Conservation (phyloP, 2,113 vertebrate genomes). For the Spea bombifrons region DNA sequence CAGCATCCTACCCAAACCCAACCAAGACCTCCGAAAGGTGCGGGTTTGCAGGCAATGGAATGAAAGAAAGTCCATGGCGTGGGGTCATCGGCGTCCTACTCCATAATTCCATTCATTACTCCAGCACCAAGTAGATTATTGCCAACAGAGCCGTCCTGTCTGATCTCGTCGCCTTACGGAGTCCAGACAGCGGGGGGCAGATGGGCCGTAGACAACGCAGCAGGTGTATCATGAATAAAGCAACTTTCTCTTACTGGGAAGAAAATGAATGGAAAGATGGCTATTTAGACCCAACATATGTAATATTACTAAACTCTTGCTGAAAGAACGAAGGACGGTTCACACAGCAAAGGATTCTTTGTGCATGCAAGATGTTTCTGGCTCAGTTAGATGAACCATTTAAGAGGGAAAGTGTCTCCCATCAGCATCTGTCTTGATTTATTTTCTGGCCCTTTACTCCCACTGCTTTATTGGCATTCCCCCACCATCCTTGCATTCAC, state of each 20-base stretch:
- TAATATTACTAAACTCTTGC: background rate
- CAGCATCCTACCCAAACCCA: no score
- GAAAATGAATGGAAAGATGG: background rate
- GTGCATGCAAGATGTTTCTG: background rate
- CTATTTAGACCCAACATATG: background rate
- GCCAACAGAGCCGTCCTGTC: constrained; percentile 35
- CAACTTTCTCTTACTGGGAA: constrained; percentile 25
- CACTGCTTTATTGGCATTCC: constrained; percentile 8
- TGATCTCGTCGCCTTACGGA: background rate
- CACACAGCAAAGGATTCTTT: background rate
- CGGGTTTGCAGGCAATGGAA: no score
- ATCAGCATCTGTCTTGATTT: background rate
- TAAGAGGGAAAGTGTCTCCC: constrained; percentile 5
- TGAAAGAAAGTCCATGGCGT: no score
- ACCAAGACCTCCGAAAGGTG: no score
- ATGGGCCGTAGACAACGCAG: constrained; percentile 37
- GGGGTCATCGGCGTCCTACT: background rate
- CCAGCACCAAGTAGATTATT: constrained; percentile 2
- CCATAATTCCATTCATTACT: constrained; percentile 2
- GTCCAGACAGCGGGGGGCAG: constrained; percentile 26
- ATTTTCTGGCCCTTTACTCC: constrained; percentile 1
- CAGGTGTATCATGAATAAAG: constrained; percentile 37
- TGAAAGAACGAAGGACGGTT: background rate
- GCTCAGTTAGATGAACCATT: background rate
- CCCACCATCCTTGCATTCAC: background rate